Conservation (phyloP, 2,888 invertebrate genomes). For the Xanthorhoe spadicearia region DNA sequence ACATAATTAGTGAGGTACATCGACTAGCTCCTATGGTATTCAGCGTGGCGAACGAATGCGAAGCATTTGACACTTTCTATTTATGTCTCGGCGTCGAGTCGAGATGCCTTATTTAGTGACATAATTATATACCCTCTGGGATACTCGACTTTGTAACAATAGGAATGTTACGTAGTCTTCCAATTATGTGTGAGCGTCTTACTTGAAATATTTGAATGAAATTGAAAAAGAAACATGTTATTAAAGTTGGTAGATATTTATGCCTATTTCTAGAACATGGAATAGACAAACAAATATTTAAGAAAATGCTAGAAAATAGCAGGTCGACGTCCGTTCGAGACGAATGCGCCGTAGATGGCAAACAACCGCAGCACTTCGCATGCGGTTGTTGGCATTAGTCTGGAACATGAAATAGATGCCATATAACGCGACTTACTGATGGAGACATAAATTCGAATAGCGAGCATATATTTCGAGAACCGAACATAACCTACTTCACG, state of each 20-base stretch:
- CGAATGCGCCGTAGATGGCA: slow-evolving; percentile 65
- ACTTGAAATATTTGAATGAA: neutral
- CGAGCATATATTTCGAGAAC: slow-evolving; percentile 43
- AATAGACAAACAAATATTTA: slow-evolving; percentile 25
- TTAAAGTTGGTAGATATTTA: neutral
- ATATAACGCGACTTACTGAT: slow-evolving; percentile 58
- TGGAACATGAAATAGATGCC: slow-evolving; percentile 58
- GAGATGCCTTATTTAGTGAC: slow-evolving; percentile 62
- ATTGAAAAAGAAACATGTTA: neutral
- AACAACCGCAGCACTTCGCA: slow-evolving; percentile 64
- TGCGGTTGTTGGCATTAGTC: slow-evolving; percentile 65
- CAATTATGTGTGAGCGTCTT: slow-evolving; percentile 14
- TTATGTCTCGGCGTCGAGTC: slow-evolving; percentile 63
- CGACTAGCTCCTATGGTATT: slow-evolving; percentile 56
- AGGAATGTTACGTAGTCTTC: slow-evolving; percentile 32
- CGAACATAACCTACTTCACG: slow-evolving; percentile 36
- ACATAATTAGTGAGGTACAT: slow-evolving; percentile 51
- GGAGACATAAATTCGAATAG: slow-evolving; percentile 46
- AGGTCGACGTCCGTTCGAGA: slow-evolving; percentile 66
- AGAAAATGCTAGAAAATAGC: slow-evolving; percentile 53
- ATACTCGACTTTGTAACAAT: slow-evolving; percentile 27
- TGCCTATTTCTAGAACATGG: neutral
- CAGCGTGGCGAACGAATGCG: slow-evolving; percentile 61
- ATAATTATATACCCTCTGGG: slow-evolving; percentile 58
- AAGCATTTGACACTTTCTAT: slow-evolving; percentile 79